A percentile compares a stretch with the other conserved stretches of the same genome.
These are phyloP conservation scores for Eulemur macaco DNA, from an alignment of 2,113 vertebrate species.

Conservation along the genomic window DNA sequence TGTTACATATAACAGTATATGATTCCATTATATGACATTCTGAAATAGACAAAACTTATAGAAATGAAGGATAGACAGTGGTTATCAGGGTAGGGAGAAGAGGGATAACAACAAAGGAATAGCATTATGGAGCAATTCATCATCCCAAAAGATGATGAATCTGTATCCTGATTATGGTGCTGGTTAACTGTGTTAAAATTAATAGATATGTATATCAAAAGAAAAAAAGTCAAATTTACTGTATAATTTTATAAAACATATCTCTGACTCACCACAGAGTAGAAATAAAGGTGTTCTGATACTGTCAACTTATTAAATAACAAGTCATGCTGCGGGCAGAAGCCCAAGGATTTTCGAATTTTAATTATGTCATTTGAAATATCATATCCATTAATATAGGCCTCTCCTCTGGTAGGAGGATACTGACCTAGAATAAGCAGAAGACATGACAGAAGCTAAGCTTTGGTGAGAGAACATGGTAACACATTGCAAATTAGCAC, in stretches of 20 bases:
- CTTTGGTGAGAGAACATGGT: not conserved
- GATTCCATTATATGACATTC: not conserved
- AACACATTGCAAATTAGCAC: not conserved
- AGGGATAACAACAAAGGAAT: not conserved
- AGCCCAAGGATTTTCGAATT: conserved; percentile 92
- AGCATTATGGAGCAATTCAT: not conserved
- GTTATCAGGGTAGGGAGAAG: not conserved
- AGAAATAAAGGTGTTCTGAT: conserved; percentile 94
- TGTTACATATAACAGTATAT: not conserved
- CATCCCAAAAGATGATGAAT: too few relatives aligned
- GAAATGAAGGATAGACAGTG: not conserved
- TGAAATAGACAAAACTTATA: not conserved
- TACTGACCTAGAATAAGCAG: conserved; percentile 86
- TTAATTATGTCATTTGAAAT: conserved; percentile 93
- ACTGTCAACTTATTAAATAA: conserved; percentile 94
- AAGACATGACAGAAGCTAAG: not conserved
- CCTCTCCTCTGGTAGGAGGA: conserved; percentile 89
- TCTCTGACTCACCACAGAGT: conserved; percentile 86
- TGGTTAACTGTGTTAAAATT: not conserved
- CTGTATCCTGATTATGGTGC: not conserved
- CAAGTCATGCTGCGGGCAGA: conserved; percentile 94
- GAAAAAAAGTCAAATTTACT: conserved; percentile 37
- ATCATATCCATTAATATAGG: conserved; percentile 92
- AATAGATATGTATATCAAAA: not conserved
- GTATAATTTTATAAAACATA: not conserved